Base-by-base conservation (phyloP, 1,140 invertebrate species). In the Eriosoma lanigerum region DNA sequence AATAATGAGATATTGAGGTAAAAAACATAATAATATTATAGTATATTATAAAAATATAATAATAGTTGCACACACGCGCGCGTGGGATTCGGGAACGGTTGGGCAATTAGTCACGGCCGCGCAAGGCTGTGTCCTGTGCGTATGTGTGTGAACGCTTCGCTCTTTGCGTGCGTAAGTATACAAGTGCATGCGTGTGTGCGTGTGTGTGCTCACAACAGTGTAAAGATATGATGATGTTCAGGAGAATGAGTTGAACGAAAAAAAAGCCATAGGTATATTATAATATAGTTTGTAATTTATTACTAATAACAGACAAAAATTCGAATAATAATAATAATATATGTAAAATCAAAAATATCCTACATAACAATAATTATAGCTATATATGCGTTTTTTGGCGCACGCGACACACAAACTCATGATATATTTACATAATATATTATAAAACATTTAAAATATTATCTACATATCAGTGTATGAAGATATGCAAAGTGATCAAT, bases 51-150 rank as follows among this genome's bases (percentile, higher is more conserved):
- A 64, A 38, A 66, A 21, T 21, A 50, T 29, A 50, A 70, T 70
- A 24, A 70, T 70, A 44, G 56, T 48, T 38, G 46, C 38, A 76
- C 56, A 76, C 44, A 29, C 56, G 46, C 38, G 60, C 56, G 60
- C 44, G 54, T 24, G 21, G 56, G 52, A 38, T 75, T 46, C 15
- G 73, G 38, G 15, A 62, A 62, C 56, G 56, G 73, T 60, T 46
- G n/a, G 44, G 32, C 75, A 78, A 78, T 78, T 62, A 78, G 75
- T 78, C 75, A 78, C 75, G 38, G 32, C 32, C 44, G 32, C 8
- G 54, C n/a, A 52, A 3, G 3, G 21, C 13, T 17, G 0, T 66
- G n/a, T n/a, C n/a, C n/a, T n/a, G n/a, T n/a, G n/a, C n/a, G n/a
- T n/a, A n/a, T n/a, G 32, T 66, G 62, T 44, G 26, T 4, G 5